A percentile compares a stretch with the other conserved stretches of the same genome.
Conservation (phyloP, 2,797 vertebrate genomes). For the Protonibea diacanthus region DNA sequence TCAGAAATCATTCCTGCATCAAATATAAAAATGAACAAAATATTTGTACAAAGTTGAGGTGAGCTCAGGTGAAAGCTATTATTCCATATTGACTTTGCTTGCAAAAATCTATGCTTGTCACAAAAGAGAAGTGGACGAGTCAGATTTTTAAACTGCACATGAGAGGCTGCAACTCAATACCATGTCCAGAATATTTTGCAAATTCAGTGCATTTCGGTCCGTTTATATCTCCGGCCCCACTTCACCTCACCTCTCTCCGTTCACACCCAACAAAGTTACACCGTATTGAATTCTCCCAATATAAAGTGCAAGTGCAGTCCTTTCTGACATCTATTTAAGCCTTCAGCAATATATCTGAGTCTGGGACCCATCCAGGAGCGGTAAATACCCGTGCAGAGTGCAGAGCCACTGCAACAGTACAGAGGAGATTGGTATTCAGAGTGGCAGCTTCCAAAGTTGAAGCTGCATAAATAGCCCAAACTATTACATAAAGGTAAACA, state of each 20-base stretch:
- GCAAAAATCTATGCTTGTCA: conserved; percentile 29
- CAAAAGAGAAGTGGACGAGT: conserved; percentile 8
- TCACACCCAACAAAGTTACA: conserved; percentile 57
- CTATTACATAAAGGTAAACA: conserved; percentile 73
- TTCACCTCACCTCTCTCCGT: conserved; percentile 37
- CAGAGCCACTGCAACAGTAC: conserved; percentile 45
- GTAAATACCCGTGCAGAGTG: conserved; percentile 61
- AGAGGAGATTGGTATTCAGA: conserved; percentile 69
- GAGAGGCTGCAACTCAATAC: conserved; percentile 28
- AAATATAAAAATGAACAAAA: conserved; percentile 26
- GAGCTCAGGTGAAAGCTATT: conserved; percentile 11
- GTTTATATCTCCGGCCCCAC: conserved; percentile 46
- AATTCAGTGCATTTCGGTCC: conserved; percentile 37
- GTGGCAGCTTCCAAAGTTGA: conserved; percentile 56
- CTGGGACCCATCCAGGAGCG: conserved; percentile 61
- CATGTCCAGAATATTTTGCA: conserved; percentile 45
- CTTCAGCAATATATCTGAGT: conserved; percentile 62
- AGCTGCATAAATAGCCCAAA: conserved; percentile 65
- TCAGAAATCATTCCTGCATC: background rate
- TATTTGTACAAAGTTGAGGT: conserved; percentile 1
- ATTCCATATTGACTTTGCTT: background rate
- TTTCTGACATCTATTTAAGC: conserved; percentile 70
- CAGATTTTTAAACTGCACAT: conserved; percentile 35
- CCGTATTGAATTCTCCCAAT: conserved; percentile 56
- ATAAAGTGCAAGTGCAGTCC: conserved; percentile 67